Conservation (phyloP, 37 sponge, comb jelly and placozoan species). For the Amphimedon queenslandica region DNA sequence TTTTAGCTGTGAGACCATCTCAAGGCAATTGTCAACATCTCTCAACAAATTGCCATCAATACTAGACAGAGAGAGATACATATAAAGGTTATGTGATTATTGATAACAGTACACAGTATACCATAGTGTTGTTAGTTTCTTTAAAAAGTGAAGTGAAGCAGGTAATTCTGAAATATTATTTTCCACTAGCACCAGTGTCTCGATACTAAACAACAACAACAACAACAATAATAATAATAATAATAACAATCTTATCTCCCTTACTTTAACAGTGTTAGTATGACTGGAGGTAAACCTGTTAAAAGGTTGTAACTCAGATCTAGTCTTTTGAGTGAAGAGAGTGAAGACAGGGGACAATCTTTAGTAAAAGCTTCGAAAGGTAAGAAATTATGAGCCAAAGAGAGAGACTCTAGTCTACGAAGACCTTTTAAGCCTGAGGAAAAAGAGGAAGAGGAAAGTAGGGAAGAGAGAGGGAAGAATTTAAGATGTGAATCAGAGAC, state of each 20-base stretch:
- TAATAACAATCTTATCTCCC: neutral
- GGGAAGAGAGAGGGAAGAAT: neutral
- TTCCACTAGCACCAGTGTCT: slow-evolving; percentile 25
- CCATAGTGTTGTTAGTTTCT: slow-evolving; percentile 34
- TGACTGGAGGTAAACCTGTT: slow-evolving; percentile 7
- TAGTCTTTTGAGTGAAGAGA: slow-evolving; percentile 25
- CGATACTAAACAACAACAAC: slow-evolving; percentile 5
- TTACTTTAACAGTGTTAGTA: slow-evolving; percentile 18
- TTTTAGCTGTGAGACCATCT: slow-evolving; percentile 4
- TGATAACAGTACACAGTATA: neutral
- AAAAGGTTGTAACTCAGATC: slow-evolving; percentile 42
- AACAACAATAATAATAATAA: neutral
- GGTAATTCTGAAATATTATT: slow-evolving; percentile 43
- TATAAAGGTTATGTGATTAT: neutral
- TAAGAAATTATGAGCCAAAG: slow-evolving; percentile 44
- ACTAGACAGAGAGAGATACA: neutral
- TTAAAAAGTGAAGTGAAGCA: neutral
- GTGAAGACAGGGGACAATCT: neutral
- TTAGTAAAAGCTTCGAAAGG: slow-evolving; percentile 1
- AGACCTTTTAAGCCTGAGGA: slow-evolving; percentile 13
- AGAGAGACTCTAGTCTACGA: slow-evolving; percentile 19
- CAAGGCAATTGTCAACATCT: slow-evolving; percentile 16
- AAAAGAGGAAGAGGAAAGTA: neutral
- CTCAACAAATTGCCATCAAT: slow-evolving; percentile 10
- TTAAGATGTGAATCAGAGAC: neutral